phyloP scores from a whole-genome alignment of 92 coral and sea anemone species.

The Paragorgia papillata region DNA sequence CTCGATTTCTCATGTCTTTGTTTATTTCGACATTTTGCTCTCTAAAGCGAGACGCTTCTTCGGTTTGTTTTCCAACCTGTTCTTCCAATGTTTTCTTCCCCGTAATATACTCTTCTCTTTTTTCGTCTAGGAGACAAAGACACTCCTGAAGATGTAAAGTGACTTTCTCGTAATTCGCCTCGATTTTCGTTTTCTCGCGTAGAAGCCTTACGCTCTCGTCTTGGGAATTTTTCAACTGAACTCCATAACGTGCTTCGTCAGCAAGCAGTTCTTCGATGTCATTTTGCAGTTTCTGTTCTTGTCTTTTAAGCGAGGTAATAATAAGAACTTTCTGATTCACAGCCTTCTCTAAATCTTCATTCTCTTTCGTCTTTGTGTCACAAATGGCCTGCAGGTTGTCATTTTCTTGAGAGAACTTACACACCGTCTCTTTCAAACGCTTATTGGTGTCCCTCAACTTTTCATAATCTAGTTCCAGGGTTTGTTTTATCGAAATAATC shows the following conservation, averaged over 20 bases:
- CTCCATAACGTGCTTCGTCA: conserved; percentile 4
- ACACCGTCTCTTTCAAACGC: neutral
- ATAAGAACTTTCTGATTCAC: conserved; percentile 15
- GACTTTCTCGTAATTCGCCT: conserved; percentile 9
- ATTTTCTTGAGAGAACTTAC: conserved; percentile 10
- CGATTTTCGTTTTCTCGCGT: neutral
- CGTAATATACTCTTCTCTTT: conserved; percentile 6
- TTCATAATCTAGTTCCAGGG: neutral
- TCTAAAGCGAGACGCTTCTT: conserved; percentile 30
- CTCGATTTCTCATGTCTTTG: conserved; percentile 3
- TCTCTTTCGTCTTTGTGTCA: conserved; percentile 6
- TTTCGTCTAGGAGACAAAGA: conserved; percentile 2
- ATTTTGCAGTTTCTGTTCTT: conserved; percentile 29
- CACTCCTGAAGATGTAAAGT: conserved; percentile 25
- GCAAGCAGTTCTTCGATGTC: conserved; percentile 22
- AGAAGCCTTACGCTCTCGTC: conserved; percentile 3
- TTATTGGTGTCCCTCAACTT: neutral
- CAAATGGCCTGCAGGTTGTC: conserved; percentile 21
- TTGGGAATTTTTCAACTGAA: conserved; percentile 11
- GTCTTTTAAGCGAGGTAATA: neutral
- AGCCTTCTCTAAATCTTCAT: neutral
- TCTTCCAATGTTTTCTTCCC: neutral
- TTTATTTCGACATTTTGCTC: conserved; percentile 32
- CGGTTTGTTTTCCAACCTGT: conserved; percentile 13
- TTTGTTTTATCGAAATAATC: conserved; percentile 13